phyloP scores from a whole-genome alignment of 2,113 vertebrate genomes.

The Channa argus region DNA sequence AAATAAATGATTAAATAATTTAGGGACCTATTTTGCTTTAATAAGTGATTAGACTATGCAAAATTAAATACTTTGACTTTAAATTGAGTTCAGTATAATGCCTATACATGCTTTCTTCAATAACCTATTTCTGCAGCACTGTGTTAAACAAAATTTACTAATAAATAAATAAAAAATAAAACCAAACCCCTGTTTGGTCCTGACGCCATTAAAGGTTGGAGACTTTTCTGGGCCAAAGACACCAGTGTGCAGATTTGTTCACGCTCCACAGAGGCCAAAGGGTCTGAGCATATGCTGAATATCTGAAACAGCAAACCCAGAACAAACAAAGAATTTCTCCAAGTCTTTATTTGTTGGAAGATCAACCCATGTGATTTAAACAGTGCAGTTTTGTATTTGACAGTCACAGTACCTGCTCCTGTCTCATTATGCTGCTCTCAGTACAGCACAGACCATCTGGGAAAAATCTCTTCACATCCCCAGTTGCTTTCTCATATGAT shows the following conservation, averaged over 20 bases:
- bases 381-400: not conserved
- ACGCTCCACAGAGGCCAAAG: slow-evolving; percentile 30
- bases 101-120: too few relatives aligned
- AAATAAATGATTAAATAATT: slow-evolving; percentile 52
- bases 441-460: slow-evolving; percentile 79
- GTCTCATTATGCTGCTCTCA: slow-evolving; percentile 55
- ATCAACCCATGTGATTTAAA: not conserved
- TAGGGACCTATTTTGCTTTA: not conserved
- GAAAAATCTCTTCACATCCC: slow-evolving; percentile 80
- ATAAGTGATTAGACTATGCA: slow-evolving; percentile 4
- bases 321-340: not conserved
- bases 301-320: slow-evolving; percentile 42
- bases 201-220: not conserved
- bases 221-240: not conserved
- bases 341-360: not conserved
- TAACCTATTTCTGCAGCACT: too few relatives aligned
- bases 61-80: not conserved
- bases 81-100: not conserved
- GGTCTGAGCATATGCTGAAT: slow-evolving; percentile 50
- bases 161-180: not conserved
- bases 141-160: too few relatives aligned
- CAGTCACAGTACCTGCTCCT: slow-evolving; percentile 73
- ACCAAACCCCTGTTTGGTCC: slow-evolving; percentile 28
- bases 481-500: slow-evolving; percentile 74
- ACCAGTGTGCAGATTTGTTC: slow-evolving; percentile 34